Evolutionary conservation across 2,888 invertebrate genomes (phyloP).

Genomic region (Microdon myrmicae): DNA sequence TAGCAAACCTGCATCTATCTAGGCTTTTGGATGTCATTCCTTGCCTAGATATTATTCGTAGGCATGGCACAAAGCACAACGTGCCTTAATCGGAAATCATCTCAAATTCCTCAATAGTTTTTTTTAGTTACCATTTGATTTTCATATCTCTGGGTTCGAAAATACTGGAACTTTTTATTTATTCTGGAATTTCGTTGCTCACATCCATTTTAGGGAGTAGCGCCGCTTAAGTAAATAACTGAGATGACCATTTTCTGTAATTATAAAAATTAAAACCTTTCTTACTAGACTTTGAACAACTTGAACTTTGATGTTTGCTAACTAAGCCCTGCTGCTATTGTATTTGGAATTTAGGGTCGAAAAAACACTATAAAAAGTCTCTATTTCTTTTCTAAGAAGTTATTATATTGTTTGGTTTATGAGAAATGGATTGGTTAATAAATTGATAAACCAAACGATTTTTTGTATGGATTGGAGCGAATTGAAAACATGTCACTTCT

Average conservation of each 20-base stretch:
- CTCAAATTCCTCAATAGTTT: slow-evolving; percentile 25
- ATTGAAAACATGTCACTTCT: too few relatives aligned
- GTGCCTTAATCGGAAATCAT: slow-evolving; percentile 10
- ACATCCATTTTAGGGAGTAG: slow-evolving; percentile 48
- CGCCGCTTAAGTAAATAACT: slow-evolving; percentile 50
- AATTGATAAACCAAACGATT: too few relatives aligned
- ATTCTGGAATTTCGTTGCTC: slow-evolving; percentile 24
- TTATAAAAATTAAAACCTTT: slow-evolving; percentile 47
- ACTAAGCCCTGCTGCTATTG: slow-evolving; percentile 1
- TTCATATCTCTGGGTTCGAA: too few relatives aligned
- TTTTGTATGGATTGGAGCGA: too few relatives aligned
- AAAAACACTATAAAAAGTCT: too few relatives aligned
- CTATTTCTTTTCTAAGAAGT: too few relatives aligned
- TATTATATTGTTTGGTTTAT: too few relatives aligned
- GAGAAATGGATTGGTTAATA: too few relatives aligned
- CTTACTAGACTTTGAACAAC: slow-evolving; percentile 30
- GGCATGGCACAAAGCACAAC: slow-evolving; percentile 13
- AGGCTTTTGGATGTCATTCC: slow-evolving; percentile 14
- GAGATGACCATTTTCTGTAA: slow-evolving; percentile 49
- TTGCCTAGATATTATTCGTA: too few relatives aligned
- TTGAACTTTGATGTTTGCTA: too few relatives aligned
- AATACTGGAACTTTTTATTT: slow-evolving; percentile 17
- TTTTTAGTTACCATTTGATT: too few relatives aligned
- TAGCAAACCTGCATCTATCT: slow-evolving; percentile 32
- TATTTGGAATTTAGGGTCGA: too few relatives aligned